A percentile compares a stretch with the other conserved stretches of the same genome.
These are phyloP conservation scores for Dicerorhinus sumatrensis DNA, from an alignment of 2,113 vertebrate species.

Conservation along the genomic window DNA sequence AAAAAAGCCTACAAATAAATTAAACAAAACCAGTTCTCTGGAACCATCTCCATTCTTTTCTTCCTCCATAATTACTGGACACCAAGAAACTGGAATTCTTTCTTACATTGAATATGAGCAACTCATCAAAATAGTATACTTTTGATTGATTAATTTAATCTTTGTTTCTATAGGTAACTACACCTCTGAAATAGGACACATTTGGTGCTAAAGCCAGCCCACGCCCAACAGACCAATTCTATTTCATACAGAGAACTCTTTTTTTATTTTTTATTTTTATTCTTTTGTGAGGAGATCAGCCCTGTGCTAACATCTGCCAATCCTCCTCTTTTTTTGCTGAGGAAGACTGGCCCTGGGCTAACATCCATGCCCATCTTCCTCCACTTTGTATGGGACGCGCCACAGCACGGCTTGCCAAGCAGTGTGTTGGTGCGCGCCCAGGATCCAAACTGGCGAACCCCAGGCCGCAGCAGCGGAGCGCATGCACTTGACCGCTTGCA, in stretches of 20 bases:
- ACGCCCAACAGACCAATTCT: neutral
- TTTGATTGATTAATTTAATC: neutral
- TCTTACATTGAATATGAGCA: neutral
- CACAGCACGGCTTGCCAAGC: no score
- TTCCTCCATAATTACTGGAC: neutral
- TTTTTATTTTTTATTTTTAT: no score
- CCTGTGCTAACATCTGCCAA: no score
- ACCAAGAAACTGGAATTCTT: neutral
- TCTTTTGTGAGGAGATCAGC: no score
- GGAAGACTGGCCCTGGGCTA: no score
- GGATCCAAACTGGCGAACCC: no score
- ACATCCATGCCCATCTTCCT: no score
- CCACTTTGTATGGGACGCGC: no score
- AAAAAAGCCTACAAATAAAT: neutral
- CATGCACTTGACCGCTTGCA: no score
- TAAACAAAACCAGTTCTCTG: neutral
- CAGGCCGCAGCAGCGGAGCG: no score
- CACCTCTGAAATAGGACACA: neutral
- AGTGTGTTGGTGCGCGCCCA: no score
- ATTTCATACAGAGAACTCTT: neutral
- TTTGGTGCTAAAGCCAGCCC: neutral
- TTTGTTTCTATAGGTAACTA: neutral
- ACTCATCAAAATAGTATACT: neutral
- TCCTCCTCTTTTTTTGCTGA: no score
- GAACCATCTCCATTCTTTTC: neutral